phyloP scores from a whole-genome alignment of 2,888 invertebrate genomes.

The Malachius bipustulatus region DNA sequence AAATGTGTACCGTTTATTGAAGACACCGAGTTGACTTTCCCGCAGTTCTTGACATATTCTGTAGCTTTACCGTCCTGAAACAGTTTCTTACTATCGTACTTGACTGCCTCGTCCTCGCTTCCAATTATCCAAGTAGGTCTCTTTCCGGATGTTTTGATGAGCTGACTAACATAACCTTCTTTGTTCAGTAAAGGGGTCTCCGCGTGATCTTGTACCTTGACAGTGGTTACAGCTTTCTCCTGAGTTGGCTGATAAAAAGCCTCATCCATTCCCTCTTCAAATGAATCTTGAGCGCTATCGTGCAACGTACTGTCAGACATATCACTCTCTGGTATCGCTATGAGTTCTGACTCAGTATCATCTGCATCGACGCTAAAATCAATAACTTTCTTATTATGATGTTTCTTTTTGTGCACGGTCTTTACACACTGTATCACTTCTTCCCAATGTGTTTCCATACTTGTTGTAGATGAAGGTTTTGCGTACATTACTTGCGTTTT shows the following conservation, averaged over 20 bases:
- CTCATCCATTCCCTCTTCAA: slow-evolving; percentile 30
- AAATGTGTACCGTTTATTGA: slow-evolving; percentile 27
- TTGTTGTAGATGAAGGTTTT: slow-evolving; percentile 35
- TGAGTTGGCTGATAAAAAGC: slow-evolving; percentile 17
- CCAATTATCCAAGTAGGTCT: slow-evolving; percentile 47
- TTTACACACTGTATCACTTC: slow-evolving; percentile 42
- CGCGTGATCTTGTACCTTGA: slow-evolving; percentile 20
- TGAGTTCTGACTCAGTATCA: slow-evolving; percentile 78
- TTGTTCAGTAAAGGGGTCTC: slow-evolving; percentile 21
- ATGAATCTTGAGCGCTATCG: slow-evolving; percentile 46
- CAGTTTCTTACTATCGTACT: slow-evolving; percentile 39
- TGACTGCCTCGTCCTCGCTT: slow-evolving; percentile 41
- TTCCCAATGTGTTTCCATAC: slow-evolving; percentile 60
- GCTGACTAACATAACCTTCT: slow-evolving; percentile 23
- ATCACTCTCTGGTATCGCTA: slow-evolving; percentile 83
- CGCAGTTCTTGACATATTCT: slow-evolving; percentile 30
- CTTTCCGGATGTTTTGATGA: slow-evolving; percentile 27
- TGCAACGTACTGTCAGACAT: slow-evolving; percentile 76
- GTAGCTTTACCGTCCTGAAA: slow-evolving; percentile 12
- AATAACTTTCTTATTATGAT: slow-evolving; percentile 21
- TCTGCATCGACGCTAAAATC: slow-evolving; percentile 53
- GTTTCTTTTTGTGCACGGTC: slow-evolving; percentile 28
- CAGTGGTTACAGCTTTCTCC: slow-evolving; percentile 20
- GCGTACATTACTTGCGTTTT: slow-evolving; percentile 35
- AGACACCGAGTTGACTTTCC: slow-evolving; percentile 27